These are phyloP conservation scores for Lasioglossum morio DNA, from an alignment of 2,888 invertebrate species.

Conservation along the genomic window DNA sequence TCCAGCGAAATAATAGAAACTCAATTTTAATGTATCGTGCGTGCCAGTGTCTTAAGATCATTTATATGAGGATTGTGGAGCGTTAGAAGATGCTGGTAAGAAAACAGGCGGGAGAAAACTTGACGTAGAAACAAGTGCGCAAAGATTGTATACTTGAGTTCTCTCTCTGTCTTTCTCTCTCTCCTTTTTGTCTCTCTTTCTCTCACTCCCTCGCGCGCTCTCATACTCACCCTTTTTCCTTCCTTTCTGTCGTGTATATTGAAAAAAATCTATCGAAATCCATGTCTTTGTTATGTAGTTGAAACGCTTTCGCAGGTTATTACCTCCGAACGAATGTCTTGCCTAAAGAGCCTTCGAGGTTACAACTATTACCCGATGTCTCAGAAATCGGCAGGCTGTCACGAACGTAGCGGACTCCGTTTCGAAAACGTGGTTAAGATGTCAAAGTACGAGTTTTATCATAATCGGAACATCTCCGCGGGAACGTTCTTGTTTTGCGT, in stretches of 20 bases:
- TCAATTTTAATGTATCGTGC: constrained; percentile 61
- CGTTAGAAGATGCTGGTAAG: constrained; percentile 82
- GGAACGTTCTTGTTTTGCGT: constrained; percentile 31
- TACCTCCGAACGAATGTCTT: constrained; percentile 50
- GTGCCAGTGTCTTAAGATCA: constrained; percentile 51
- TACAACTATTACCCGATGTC: constrained; percentile 63
- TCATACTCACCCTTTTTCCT: background rate
- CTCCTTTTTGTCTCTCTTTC: background rate
- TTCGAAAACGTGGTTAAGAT: constrained; percentile 62
- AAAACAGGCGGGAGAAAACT: constrained; percentile 75
- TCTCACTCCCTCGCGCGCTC: background rate
- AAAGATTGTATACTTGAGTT: constrained; percentile 61
- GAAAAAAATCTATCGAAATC: constrained; percentile 41
- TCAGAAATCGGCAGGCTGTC: constrained; percentile 65
- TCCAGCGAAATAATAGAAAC: constrained; percentile 46
- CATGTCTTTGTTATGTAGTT: constrained; percentile 58
- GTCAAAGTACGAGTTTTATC: constrained; percentile 61
- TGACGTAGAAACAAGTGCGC: constrained; percentile 66
- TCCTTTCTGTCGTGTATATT: constrained; percentile 29
- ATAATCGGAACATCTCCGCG: constrained; percentile 33
- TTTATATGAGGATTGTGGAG: constrained; percentile 76
- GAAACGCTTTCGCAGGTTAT: constrained; percentile 60
- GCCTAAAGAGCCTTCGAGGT: constrained; percentile 59
- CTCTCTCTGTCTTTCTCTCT: constrained; percentile 3
- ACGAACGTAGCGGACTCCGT: constrained; percentile 60